Evolutionary conservation across 2,113 vertebrate genomes (phyloP), one percentile per base, ranked within the genome.

Genomic region (Pongo abelii): DNA sequence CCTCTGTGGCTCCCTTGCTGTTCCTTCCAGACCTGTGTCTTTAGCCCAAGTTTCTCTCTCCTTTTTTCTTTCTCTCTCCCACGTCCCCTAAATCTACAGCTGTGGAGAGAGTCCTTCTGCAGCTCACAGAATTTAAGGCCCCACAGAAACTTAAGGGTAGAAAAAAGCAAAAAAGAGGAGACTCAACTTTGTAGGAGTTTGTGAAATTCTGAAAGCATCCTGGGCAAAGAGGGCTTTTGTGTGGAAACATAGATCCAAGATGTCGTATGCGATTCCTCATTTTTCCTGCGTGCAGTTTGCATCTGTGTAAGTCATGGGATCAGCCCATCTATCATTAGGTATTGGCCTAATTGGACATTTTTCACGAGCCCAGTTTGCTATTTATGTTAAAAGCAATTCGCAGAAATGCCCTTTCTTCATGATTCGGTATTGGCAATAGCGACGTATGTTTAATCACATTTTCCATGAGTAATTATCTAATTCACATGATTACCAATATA

Each of bases 401-500:
- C 96, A 97, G 97, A 97, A 98, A 89, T 98, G 93, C 93, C 97
- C 97, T 97, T 79, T 98, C 81, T 97, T 98, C 97, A 6, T 97
- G 96, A 97, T 90, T 78, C 14, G 84, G 78, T 95, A 97, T 97
- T 97, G 96, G 90, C 98, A 98, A 97, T 98, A 97, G 98, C 95
- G 87, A 95, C 94, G 97, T 96, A 97, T 98, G 97, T 97, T 97
- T 98, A 97, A 87, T 98, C 97, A 97, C 96, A 97, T 99, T 98
- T 98, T 98, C 98, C 98, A 96, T 97, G 87, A 97, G 97, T 80
- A 98, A 97, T 98, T 98, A 77, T 98, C 97, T 97, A 98, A 98
- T 98, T 98, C 97, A 93, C 97, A 98, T 95, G 96, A 97, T 98
- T 98, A 98, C 97, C 98, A 97, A 97, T 99, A 98, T 98, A 97